A percentile compares a stretch with the other conserved stretches of the same genome.
Evolutionary conservation across 2,113 vertebrate genomes (phyloP).

Genomic region (Diphyllodes magnificus): DNA sequence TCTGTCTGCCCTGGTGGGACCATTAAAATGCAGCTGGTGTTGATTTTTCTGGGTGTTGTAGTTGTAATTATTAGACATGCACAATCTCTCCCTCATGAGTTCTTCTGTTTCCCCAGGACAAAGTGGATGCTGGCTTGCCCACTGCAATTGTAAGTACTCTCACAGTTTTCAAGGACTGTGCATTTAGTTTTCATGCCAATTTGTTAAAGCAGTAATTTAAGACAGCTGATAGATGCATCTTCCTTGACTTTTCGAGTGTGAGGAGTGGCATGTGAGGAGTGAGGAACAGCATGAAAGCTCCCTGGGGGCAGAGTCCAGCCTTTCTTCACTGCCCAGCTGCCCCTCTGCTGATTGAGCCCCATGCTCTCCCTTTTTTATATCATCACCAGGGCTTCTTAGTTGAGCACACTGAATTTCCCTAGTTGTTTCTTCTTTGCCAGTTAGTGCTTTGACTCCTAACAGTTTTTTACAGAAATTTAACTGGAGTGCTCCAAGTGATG

Average conservation of each 20-base stretch:
- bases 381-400: background rate
- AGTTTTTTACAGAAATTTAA: background rate
- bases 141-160: conserved; percentile 91
- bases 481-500: background rate
- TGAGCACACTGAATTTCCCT: background rate
- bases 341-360: background rate
- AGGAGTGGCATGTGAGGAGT: too few relatives aligned
- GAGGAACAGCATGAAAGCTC: background rate
- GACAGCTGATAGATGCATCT: background rate
- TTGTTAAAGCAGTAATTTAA: background rate
- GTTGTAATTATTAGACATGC: background rate
- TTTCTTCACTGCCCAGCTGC: background rate
- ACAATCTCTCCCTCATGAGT: background rate
- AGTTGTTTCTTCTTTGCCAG: background rate
- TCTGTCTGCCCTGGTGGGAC: background rate
- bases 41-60: background rate
- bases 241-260: background rate
- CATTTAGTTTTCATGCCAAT: background rate
- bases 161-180: background rate
- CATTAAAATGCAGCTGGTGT: background rate
- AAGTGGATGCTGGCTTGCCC: conserved; percentile 95
- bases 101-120: conserved; percentile 78
- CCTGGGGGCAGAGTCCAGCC: background rate
- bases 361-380: background rate
- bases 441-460: background rate